Conservation (phyloP, 2,888 invertebrate species). For the Agrochola litura region DNA sequence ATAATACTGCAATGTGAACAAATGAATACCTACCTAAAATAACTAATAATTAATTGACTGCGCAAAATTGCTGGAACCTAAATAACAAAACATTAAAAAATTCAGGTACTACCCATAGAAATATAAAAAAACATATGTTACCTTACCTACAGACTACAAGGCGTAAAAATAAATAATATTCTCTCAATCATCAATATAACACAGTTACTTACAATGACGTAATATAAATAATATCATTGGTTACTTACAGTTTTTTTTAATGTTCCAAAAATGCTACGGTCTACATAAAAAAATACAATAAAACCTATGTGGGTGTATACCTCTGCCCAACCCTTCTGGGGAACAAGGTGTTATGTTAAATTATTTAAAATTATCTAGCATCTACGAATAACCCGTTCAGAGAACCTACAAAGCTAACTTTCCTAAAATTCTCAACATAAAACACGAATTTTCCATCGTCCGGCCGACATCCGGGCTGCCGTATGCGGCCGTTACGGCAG, state of each 20-base stretch:
- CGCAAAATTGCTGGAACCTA: background rate
- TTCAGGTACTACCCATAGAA: too few species aligned
- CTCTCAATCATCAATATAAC: too few species aligned
- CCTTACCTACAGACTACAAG: background rate
- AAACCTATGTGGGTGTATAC: background rate
- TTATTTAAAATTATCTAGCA: too few species aligned
- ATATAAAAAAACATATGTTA: too few species aligned
- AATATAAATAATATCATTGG: too few species aligned
- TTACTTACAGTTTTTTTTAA: too few species aligned
- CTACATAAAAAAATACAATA: background rate
- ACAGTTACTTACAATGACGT: too few species aligned
- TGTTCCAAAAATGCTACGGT: too few species aligned
- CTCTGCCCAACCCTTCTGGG: too few species aligned
- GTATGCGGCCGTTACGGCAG: slow-evolving; percentile 47
- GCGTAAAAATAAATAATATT: background rate
- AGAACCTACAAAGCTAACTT: background rate
- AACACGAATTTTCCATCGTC: slow-evolving; percentile 18
- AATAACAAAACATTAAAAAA: background rate
- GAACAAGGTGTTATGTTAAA: too few species aligned
- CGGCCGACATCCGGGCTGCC: background rate
- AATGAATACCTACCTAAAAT: too few species aligned
- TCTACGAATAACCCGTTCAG: background rate
- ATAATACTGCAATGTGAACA: too few species aligned
- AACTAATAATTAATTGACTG: background rate
- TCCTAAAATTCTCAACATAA: background rate